phyloP scores from a whole-genome alignment of 2,888 invertebrate genomes.

The Chrysopilus asiliformis region DNA sequence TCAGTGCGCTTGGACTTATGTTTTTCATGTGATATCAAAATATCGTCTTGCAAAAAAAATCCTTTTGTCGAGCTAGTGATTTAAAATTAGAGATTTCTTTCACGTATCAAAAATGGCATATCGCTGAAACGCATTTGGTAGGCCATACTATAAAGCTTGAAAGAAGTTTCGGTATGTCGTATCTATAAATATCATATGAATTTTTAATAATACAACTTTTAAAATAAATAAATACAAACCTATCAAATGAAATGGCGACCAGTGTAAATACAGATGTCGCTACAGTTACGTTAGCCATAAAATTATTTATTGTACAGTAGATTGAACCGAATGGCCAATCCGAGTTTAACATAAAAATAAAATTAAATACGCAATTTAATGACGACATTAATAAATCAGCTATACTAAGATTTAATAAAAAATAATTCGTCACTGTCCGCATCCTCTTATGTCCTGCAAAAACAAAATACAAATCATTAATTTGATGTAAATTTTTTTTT shows the following conservation, averaged over 20 bases:
- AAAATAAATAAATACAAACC: too few relatives aligned
- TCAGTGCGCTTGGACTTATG: too few relatives aligned
- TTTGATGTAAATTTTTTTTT: neutral
- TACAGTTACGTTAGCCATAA: conserved; percentile 82
- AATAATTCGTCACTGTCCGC: conserved; percentile 87
- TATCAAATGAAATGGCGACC: conserved; percentile 84
- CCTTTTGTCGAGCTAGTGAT: too few relatives aligned
- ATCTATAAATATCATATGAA: too few relatives aligned
- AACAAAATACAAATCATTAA: conserved; percentile 2
- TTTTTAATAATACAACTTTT: too few relatives aligned
- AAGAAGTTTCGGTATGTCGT: too few relatives aligned
- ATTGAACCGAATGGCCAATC: conserved; percentile 83
- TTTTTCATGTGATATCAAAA: too few relatives aligned
- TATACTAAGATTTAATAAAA: conserved; percentile 75
- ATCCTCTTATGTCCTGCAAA: conserved; percentile 63
- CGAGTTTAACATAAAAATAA: conserved; percentile 71
- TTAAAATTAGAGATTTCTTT: too few relatives aligned
- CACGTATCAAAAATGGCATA: too few relatives aligned
- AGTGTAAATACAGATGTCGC: conserved; percentile 89
- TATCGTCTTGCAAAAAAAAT: too few relatives aligned
- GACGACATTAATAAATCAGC: conserved; percentile 79
- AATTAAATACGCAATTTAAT: conserved; percentile 82
- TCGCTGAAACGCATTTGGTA: too few relatives aligned
- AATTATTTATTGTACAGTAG: conserved; percentile 82
- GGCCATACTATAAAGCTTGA: too few relatives aligned